phyloP scores from a whole-genome alignment of 2,888 invertebrate species.

The Tortricodes alternella region DNA sequence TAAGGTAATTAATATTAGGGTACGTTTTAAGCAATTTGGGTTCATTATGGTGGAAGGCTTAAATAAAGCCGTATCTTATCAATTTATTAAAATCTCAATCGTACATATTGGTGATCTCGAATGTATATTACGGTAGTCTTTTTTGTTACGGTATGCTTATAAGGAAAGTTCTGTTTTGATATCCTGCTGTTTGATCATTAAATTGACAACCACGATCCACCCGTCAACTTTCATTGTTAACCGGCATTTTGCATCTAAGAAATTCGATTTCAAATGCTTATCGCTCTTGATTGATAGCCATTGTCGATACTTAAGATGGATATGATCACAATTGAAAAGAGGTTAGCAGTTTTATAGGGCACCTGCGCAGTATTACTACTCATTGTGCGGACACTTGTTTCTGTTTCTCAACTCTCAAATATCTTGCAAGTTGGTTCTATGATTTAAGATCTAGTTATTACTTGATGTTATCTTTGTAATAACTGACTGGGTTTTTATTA shows the following conservation, averaged over 20 bases:
- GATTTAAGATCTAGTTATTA: background rate
- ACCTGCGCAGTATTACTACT: slow-evolving; percentile 18
- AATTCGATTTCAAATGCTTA: slow-evolving; percentile 51
- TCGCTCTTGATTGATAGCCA: slow-evolving; percentile 50
- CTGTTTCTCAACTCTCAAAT: background rate
- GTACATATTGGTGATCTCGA: background rate
- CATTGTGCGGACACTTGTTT: slow-evolving; percentile 9
- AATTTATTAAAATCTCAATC: background rate
- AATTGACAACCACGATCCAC: slow-evolving; percentile 61
- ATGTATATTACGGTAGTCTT: slow-evolving; percentile 1
- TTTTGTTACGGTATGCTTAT: slow-evolving; percentile 21
- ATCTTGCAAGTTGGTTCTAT: background rate
- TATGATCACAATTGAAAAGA: slow-evolving; percentile 28
- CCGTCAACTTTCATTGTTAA: slow-evolving; percentile 69
- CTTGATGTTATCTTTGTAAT: background rate
- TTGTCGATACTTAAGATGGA: slow-evolving; percentile 43
- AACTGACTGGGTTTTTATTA: background rate
- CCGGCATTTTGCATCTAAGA: slow-evolving; percentile 59
- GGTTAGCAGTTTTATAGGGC: slow-evolving; percentile 26
- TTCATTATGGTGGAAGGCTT: background rate
- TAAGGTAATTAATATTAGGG: slow-evolving; percentile 11
- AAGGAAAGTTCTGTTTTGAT: slow-evolving; percentile 49
- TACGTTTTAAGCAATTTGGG: background rate
- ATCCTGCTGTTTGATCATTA: slow-evolving; percentile 53
- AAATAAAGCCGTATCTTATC: background rate